Percentiles rank a stretch among this genome's conserved stretches.
These are phyloP conservation scores for Tetanocera ferruginea DNA, from an alignment of 2,888 invertebrate species.

Conservation along the genomic window DNA sequence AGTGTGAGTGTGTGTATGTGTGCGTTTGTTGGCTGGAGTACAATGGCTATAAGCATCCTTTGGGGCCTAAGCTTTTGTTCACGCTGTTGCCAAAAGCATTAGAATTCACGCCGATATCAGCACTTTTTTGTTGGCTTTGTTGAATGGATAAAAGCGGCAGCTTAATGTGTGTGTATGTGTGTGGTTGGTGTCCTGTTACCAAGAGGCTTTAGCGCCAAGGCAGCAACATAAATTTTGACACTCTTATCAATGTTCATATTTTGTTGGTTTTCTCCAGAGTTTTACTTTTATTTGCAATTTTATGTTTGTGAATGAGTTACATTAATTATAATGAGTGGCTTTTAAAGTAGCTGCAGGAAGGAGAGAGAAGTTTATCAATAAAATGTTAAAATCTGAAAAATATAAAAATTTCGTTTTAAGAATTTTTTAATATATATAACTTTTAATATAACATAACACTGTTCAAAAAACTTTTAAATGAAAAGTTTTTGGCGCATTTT, in stretches of 20 bases:
- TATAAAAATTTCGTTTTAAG: no score
- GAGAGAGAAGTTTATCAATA: no score
- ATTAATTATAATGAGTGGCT: no score
- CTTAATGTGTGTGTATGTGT: background rate
- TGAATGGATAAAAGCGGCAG: background rate
- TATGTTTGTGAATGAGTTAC: no score
- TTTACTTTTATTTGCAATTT: background rate
- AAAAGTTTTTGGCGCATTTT: no score
- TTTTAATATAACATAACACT: no score
- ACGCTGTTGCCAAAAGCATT: background rate
- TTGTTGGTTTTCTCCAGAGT: background rate
- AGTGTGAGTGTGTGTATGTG: background rate
- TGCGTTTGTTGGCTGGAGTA: background rate
- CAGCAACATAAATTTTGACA: constrained; percentile 4
- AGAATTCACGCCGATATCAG: constrained; percentile 18
- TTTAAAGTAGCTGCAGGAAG: no score
- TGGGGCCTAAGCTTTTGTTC: constrained; percentile 7
- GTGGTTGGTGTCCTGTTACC: no score
- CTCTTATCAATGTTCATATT: constrained; percentile 24
- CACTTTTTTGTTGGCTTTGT: constrained; percentile 1
- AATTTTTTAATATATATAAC: no score
- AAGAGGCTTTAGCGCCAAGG: background rate
- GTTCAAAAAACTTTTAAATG: no score
- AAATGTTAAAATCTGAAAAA: no score
- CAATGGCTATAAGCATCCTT: background rate